Evolutionary conservation across 1,140 invertebrate species (phyloP).

Genomic region (Drosophila sucinea): DNA sequence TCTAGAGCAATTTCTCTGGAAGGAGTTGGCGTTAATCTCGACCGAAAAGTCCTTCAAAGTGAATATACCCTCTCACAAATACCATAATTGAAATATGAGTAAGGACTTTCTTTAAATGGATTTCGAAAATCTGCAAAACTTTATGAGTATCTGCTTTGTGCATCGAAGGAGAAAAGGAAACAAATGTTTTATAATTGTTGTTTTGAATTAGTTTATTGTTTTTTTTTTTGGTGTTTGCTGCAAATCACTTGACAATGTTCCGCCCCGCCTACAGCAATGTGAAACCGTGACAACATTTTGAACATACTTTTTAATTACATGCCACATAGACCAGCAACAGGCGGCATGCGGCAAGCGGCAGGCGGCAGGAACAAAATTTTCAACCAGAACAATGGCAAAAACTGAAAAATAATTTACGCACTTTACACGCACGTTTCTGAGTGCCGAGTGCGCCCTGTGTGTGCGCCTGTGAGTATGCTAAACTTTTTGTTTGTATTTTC

Average conservation of each 20-base stretch:
- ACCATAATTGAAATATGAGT: too few species aligned
- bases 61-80: too few species aligned
- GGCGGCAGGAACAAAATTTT: slow-evolving; percentile 27
- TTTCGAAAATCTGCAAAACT: too few species aligned
- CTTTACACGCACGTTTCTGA: slow-evolving; percentile 51
- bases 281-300: slow-evolving; percentile 52
- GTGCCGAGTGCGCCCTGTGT: slow-evolving; percentile 15
- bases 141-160: neutral
- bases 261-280: neutral
- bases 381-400: slow-evolving; percentile 36
- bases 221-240: neutral
- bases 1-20: too few species aligned
- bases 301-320: slow-evolving; percentile 63
- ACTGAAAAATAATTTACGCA: slow-evolving; percentile 64
- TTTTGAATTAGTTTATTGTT: neutral
- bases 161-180: neutral
- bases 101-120: too few species aligned
- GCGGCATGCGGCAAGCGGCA: slow-evolving; percentile 14
- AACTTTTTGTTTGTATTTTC: slow-evolving; percentile 14
- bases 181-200: slow-evolving; percentile 1
- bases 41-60: too few species aligned
- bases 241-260: slow-evolving; percentile 9
- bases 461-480: slow-evolving; percentile 15
- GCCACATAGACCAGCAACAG: slow-evolving; percentile 54
- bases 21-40: too few species aligned